These are phyloP conservation scores for Dipodomys merriami DNA, from an alignment of 2,113 vertebrate genomes.

Conservation along the genomic window DNA sequence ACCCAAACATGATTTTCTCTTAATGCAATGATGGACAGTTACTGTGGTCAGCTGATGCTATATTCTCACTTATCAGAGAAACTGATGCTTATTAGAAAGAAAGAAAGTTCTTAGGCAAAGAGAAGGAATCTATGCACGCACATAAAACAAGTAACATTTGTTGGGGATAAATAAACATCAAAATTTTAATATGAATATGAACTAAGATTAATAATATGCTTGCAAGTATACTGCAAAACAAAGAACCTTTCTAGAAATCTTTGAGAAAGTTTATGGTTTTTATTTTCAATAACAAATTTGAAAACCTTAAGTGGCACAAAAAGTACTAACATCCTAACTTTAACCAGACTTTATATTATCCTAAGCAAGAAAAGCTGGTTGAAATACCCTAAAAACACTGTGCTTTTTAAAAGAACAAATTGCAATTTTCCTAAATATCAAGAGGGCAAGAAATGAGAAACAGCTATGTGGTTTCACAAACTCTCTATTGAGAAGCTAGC, in stretches of 20 bases:
- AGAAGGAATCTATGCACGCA: background rate
- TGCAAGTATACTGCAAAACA: constrained; percentile 50
- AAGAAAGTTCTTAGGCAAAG: background rate
- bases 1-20: background rate
- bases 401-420: constrained; percentile 78
- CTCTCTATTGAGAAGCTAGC: constrained; percentile 64
- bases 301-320: constrained; percentile 73
- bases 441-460: constrained; percentile 81
- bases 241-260: constrained; percentile 72
- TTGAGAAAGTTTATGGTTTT: constrained; percentile 68
- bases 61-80: constrained; percentile 21
- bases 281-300: constrained; percentile 73
- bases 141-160: background rate
- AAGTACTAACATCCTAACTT: constrained; percentile 72
- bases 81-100: background rate
- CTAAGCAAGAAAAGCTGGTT: constrained; percentile 65
- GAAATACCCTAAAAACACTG: constrained; percentile 68
- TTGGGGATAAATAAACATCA: constrained; percentile 7
- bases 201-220: constrained; percentile 57
- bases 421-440: constrained; percentile 81
- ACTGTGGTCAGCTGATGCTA: background rate
- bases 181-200: constrained; percentile 43
- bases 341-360: constrained; percentile 77
- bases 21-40: background rate
- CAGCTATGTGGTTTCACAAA: constrained; percentile 76